These are phyloP conservation scores for Elysia crispata DNA, from an alignment of 2,888 invertebrate genomes.

Conservation along the genomic window DNA sequence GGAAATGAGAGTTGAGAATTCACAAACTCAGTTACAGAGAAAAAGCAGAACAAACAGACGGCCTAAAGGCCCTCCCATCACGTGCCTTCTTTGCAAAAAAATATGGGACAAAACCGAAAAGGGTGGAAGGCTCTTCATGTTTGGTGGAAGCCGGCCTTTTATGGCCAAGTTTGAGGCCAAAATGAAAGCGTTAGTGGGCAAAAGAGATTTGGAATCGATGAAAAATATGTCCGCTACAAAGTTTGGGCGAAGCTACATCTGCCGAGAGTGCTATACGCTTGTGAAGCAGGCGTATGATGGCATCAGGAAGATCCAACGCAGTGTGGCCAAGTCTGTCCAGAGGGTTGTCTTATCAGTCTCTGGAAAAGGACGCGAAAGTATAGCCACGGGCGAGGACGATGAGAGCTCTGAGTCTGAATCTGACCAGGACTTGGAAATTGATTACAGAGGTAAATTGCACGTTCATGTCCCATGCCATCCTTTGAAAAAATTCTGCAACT, in stretches of 20 bases:
- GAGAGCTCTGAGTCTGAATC: conserved; percentile 21
- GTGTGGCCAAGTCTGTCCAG: conserved; percentile 34
- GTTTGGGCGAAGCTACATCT: conserved; percentile 44
- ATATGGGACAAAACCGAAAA: neutral
- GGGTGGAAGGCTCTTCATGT: conserved; percentile 44
- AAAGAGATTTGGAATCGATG: conserved; percentile 30
- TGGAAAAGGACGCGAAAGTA: neutral
- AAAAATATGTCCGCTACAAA: conserved; percentile 30
- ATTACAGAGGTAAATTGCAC: conserved; percentile 20
- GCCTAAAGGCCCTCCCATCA: conserved; percentile 37
- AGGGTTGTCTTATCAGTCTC: neutral
- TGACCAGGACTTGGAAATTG: conserved; percentile 39
- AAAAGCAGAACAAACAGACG: too few relatives aligned
- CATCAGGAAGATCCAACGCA: conserved; percentile 36
- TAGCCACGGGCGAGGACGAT: neutral
- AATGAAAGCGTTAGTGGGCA: conserved; percentile 35
- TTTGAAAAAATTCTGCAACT: too few relatives aligned
- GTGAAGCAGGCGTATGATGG: conserved; percentile 41
- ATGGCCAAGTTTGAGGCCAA: conserved; percentile 48
- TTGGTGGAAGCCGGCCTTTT: conserved; percentile 44
- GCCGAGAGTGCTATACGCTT: conserved; percentile 38
- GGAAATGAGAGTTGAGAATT: too few relatives aligned
- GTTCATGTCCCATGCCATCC: neutral
- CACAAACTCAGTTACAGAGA: too few relatives aligned
- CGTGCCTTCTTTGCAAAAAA: conserved; percentile 40